A percentile compares a stretch with the other conserved stretches of the same genome.
Conservation (phyloP, 2,113 vertebrate genomes). For the Chaetodon auriga region DNA sequence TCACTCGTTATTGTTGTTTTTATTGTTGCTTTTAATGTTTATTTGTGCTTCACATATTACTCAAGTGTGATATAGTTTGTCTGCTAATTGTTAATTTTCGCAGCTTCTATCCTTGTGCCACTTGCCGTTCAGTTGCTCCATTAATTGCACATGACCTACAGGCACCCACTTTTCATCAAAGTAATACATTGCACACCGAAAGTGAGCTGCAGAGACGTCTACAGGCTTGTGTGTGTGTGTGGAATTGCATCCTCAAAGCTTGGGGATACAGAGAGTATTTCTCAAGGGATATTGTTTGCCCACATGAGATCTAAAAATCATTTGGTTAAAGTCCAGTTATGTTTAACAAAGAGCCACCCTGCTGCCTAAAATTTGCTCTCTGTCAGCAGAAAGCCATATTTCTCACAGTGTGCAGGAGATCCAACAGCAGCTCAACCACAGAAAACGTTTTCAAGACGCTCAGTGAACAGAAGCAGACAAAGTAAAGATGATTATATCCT, state of each 20-base stretch:
- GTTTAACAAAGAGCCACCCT: slow-evolving; percentile 39
- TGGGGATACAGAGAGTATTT: background rate
- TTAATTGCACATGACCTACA: slow-evolving; percentile 25
- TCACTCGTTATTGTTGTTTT: background rate
- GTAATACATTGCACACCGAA: background rate
- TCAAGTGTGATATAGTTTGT: background rate
- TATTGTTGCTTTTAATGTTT: background rate
- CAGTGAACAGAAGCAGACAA: slow-evolving; percentile 37
- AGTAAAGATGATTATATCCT: slow-evolving; percentile 50
- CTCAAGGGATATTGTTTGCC: slow-evolving; percentile 30
- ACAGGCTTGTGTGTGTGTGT: background rate
- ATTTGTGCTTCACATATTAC: background rate
- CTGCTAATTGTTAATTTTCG: slow-evolving; percentile 35
- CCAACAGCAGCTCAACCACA: slow-evolving; percentile 24
- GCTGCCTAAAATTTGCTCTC: slow-evolving; percentile 10
- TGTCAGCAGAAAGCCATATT: slow-evolving; percentile 29
- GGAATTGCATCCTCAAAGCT: slow-evolving; percentile 6
- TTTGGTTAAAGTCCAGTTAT: slow-evolving; percentile 13
- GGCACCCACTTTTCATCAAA: slow-evolving; percentile 32
- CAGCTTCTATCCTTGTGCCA: background rate
- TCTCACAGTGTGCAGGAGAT: slow-evolving; percentile 24
- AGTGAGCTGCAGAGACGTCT: slow-evolving; percentile 2
- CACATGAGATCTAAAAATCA: slow-evolving; percentile 36
- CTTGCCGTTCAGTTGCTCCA: slow-evolving; percentile 3
- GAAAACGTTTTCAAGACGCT: slow-evolving; percentile 6